Percentiles rank a stretch among this genome's conserved stretches.
phyloP scores from a whole-genome alignment of 2,113 vertebrate species.

The Benitochromis conjunctus region DNA sequence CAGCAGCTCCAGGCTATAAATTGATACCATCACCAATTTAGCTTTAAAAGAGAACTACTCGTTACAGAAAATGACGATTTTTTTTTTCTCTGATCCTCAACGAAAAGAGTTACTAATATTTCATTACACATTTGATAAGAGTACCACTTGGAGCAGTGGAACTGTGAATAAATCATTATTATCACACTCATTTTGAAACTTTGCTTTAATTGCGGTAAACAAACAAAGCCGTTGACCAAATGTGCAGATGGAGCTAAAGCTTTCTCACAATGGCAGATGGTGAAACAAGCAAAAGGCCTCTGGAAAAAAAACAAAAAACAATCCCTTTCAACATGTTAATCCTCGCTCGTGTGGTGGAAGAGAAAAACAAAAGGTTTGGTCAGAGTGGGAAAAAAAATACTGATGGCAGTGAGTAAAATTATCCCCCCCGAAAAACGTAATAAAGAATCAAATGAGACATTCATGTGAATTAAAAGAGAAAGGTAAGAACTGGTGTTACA shows the following conservation, averaged over 20 bases:
- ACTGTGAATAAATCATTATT: background rate
- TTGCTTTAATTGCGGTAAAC: conserved; percentile 28
- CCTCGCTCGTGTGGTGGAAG: background rate
- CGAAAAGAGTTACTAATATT: background rate
- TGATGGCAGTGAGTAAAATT: background rate
- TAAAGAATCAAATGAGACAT: background rate
- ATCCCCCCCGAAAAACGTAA: background rate
- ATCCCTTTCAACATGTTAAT: conserved; percentile 36
- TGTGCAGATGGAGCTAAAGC: conserved; percentile 49
- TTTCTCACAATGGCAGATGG: conserved; percentile 55
- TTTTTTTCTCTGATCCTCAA: background rate
- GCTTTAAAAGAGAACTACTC: background rate
- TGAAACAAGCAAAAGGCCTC: conserved; percentile 4
- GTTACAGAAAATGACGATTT: background rate
- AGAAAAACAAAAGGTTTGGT: background rate
- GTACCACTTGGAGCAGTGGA: background rate
- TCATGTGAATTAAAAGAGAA: background rate
- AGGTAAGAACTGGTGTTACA: background rate
- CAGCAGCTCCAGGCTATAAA: background rate
- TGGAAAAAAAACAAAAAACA: background rate
- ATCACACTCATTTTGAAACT: background rate
- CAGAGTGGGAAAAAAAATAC: background rate
- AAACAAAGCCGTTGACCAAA: conserved; percentile 10
- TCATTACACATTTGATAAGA: background rate
- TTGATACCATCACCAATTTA: background rate